Evolutionary conservation across 2,797 vertebrate genomes (phyloP).

Genomic region (Cirrhinus mrigala): DNA sequence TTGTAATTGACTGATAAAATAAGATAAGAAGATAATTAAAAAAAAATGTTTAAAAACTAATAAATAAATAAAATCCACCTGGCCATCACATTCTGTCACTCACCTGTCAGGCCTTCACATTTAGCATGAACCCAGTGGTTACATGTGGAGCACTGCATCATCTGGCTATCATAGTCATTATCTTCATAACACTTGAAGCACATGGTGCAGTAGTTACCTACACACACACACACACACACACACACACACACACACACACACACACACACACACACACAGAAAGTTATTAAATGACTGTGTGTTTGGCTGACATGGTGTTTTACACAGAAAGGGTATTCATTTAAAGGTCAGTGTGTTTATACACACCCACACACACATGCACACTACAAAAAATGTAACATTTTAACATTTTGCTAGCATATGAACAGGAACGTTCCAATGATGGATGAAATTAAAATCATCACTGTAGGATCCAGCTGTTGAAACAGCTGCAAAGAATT

Average conservation of each 20-base stretch:
- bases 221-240: background rate
- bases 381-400: too few species aligned
- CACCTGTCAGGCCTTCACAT: slow-evolving; percentile 92
- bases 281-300: background rate
- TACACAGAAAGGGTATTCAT: background rate
- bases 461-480: background rate
- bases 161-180: slow-evolving; percentile 93
- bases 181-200: slow-evolving; percentile 95
- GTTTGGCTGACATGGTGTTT: background rate
- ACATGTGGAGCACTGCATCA: slow-evolving; percentile 93
- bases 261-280: background rate
- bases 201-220: slow-evolving; percentile 94
- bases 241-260: background rate
- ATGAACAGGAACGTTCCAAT: background rate
- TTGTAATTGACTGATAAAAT: background rate
- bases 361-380: too few species aligned
- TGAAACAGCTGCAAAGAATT: background rate
- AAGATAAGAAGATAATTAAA: background rate
- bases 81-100: background rate
- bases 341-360: background rate
- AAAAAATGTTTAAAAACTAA: background rate
- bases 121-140: slow-evolving; percentile 95
- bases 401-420: background rate
- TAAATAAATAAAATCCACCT: background rate
- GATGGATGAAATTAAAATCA: background rate